Evolutionary conservation across 2,113 vertebrate species (phyloP).

Genomic region (Henicopernis longicauda): DNA sequence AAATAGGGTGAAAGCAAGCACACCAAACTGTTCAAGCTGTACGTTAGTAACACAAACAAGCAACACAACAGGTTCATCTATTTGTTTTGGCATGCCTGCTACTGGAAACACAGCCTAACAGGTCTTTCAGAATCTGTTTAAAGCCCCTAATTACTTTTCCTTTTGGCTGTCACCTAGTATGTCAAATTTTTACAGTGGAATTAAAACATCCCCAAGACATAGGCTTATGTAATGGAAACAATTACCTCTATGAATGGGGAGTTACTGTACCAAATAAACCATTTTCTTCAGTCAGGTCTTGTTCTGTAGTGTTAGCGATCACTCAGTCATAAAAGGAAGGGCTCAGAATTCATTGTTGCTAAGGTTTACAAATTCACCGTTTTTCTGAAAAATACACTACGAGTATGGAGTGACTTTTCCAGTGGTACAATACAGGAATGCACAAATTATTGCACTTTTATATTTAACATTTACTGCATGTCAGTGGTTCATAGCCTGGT

Average conservation of each 20-base stretch:
- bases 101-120: not conserved
- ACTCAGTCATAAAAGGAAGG: not conserved
- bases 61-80: not conserved
- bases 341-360: not conserved
- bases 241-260: not conserved
- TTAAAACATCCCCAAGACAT: not conserved
- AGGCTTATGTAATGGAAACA: not conserved
- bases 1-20: too few relatives aligned
- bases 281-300: not conserved
- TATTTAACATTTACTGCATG: not conserved
- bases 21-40: not conserved
- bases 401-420: not conserved
- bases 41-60: not conserved
- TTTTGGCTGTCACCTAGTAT: not conserved
- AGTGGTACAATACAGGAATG: not conserved
- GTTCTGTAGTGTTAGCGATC: not conserved
- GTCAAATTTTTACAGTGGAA: not conserved
- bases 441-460: too few relatives aligned
- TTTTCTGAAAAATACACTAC: not conserved
- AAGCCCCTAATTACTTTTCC: not conserved
- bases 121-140: not conserved
- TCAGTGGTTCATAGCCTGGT: not conserved
- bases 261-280: not conserved
- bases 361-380: not conserved
- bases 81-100: not conserved